Evolutionary conservation across 2,888 invertebrate species (phyloP).

Genomic region (Scaptomyza tumidula): DNA sequence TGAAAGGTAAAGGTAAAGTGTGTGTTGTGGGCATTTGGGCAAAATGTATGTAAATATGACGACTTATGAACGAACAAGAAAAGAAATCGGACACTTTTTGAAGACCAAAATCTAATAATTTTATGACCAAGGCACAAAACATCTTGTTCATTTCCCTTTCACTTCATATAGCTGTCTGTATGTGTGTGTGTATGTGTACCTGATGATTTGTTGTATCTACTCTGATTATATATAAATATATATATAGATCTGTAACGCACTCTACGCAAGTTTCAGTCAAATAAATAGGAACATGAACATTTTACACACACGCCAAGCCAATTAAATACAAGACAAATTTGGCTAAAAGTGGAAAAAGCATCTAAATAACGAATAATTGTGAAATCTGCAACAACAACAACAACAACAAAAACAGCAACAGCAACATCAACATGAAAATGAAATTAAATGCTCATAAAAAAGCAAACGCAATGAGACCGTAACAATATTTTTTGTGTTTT

Average conservation of each 20-base stretch:
- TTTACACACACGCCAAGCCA: conserved; percentile 47
- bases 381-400: conserved; percentile 50
- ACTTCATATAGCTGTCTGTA: conserved; percentile 29
- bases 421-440: conserved; percentile 58
- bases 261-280: conserved; percentile 15
- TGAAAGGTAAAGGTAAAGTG: conserved; percentile 40
- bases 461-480: conserved; percentile 71
- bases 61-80: conserved; percentile 29
- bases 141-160: conserved; percentile 55
- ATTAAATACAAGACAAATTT: conserved; percentile 48
- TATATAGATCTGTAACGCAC: conserved; percentile 4
- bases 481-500: conserved; percentile 52
- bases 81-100: conserved; percentile 57
- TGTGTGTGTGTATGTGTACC: conserved; percentile 9
- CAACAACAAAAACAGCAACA: conserved; percentile 20
- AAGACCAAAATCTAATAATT: conserved; percentile 41
- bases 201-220: conserved; percentile 12
- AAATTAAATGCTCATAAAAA: conserved; percentile 68
- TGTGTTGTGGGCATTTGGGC: conserved; percentile 15
- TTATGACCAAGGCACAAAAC: conserved; percentile 23
- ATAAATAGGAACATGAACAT: conserved; percentile 27
- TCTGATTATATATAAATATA: neutral
- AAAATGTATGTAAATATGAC: conserved; percentile 19
- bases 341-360: conserved; percentile 49
- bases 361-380: conserved; percentile 44